Base-by-base conservation (phyloP, 2,888 invertebrate genomes). In the Volucella inanis region DNA sequence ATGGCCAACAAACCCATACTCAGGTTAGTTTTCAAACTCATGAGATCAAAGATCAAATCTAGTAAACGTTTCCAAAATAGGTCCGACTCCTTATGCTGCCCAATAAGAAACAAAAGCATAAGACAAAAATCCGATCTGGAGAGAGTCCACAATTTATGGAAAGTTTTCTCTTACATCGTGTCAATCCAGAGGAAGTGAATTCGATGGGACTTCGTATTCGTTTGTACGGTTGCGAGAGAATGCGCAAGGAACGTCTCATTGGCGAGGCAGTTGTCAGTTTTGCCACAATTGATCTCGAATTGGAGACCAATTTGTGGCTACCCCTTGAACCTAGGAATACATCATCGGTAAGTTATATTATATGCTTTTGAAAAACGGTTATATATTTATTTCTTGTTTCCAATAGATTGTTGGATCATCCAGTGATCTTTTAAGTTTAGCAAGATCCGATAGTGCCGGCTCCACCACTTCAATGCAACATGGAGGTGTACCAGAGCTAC, bases 71-170 rank as follows among this genome's bases (percentile, higher is more conserved):
- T n/a, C 15, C 68, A 64, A 92, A 92, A 49, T 93, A 97, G 95
- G 97, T 98, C 86, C 94, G 98, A 87, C 94, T 98, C 88, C 94
- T 98, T 59, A 94, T 98, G 89, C 92, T 98, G 87, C 98, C 98
- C 4, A 94, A 96, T 90, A 98, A 98, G 91, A 98, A 98, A 92
- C 98, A 98, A 91, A 97, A 98, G 89, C 97, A 97, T 92, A 98
- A 98, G 92, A 98, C 98, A 31, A 97, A 98, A 93, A 97, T 98
- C 87, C 94, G 98, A 76, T 95, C 96, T 75, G 98, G 98, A 0
- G 96, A 97, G 89, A 96, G 96, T 91, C 98, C 98, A 0, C 96
- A 97, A 90, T 98, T 96, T 90, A 96, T 98, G 95, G 98, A 98
- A 91, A 92, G 97, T 89, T 98, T 98, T 92, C 94, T 97, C 52